Percentiles rank a stretch among this genome's conserved stretches.
These are phyloP conservation scores for Adineta ricciae DNA, from an alignment of 2,888 invertebrate genomes.

Conservation along the genomic window DNA sequence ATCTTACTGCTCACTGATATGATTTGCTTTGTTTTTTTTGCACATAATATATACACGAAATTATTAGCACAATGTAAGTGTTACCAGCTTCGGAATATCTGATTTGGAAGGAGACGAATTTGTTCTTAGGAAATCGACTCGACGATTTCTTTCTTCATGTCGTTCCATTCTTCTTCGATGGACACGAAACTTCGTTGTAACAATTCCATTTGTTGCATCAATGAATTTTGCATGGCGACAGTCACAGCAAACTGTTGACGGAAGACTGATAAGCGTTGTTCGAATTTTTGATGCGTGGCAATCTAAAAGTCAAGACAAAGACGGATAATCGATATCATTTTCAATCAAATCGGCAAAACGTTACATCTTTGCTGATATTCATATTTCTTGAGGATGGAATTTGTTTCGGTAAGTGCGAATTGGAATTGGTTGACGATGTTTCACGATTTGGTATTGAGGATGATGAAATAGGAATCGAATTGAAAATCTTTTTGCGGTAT, in stretches of 20 bases:
- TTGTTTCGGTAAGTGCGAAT: background rate
- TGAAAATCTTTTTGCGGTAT: background rate
- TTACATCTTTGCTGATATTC: too few relatives aligned
- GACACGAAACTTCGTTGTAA: constrained; percentile 18
- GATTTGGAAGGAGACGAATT: background rate
- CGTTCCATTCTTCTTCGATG: constrained; percentile 20
- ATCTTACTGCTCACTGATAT: background rate
- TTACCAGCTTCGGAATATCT: background rate
- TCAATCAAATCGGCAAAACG: too few relatives aligned
- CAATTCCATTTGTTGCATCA: constrained; percentile 22
- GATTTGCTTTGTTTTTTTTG: background rate
- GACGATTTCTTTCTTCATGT: background rate
- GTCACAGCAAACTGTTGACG: constrained; percentile 19
- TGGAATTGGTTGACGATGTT: background rate
- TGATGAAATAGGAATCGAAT: background rate
- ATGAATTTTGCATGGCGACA: background rate
- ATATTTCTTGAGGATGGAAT: too few relatives aligned
- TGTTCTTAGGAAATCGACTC: background rate
- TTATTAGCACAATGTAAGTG: background rate
- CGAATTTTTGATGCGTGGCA: background rate
- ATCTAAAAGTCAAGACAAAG: background rate
- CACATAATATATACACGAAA: background rate
- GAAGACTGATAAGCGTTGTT: constrained; percentile 16
- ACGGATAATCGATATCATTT: too few relatives aligned
- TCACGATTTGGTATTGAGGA: background rate